phyloP scores from a whole-genome alignment of 1,140 invertebrate species.

The Acyrthosiphon pisum region DNA sequence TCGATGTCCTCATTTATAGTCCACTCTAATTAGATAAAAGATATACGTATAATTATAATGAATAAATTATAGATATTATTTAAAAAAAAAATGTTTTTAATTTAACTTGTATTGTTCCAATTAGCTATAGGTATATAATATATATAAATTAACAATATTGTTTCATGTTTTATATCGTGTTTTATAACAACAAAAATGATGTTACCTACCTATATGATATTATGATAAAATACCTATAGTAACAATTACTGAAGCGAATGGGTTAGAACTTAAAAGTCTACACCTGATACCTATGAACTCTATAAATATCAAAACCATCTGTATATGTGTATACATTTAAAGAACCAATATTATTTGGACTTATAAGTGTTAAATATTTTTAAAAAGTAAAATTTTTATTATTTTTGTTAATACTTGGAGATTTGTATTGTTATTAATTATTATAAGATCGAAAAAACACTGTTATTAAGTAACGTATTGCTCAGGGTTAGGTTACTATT shows the following conservation, averaged over 20 bases:
- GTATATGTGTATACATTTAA: background rate
- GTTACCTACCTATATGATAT: background rate
- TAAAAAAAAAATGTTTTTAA: background rate
- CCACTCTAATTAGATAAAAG: background rate
- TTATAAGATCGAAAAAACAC: background rate
- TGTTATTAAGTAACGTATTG: background rate
- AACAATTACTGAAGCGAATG: background rate
- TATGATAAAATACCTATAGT: background rate
- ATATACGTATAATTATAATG: background rate
- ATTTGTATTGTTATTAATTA: background rate
- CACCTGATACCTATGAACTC: background rate
- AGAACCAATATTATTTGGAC: background rate
- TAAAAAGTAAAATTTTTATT: background rate
- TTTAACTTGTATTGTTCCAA: background rate
- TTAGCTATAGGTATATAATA: background rate
- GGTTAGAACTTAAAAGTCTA: too few relatives aligned
- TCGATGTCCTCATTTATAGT: background rate
- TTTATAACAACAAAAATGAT: background rate
- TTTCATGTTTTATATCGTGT: background rate
- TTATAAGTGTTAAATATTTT: background rate
- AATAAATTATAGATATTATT: background rate
- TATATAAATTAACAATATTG: background rate
- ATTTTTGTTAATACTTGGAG: background rate
- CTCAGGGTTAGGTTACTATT: background rate
- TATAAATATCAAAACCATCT: background rate